Conservation (phyloP, 2,888 invertebrate species). For the Eremobia ochroleuca region DNA sequence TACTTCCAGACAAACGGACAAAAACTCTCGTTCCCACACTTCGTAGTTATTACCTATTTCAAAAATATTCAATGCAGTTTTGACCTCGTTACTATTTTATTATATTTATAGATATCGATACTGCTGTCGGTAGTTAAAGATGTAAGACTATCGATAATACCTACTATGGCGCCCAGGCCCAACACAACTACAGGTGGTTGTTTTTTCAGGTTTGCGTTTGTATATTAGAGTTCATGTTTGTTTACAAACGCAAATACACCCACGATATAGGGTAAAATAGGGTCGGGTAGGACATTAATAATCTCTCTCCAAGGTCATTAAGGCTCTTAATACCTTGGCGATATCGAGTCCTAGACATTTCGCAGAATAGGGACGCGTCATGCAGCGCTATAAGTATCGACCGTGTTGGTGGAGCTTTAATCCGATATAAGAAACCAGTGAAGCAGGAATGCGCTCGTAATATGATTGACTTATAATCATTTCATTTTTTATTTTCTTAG, state of each 20-base stretch:
- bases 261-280: not conserved
- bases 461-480: not conserved
- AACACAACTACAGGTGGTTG: not conserved
- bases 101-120: too few species aligned
- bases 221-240: not conserved
- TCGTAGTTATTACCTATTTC: too few species aligned
- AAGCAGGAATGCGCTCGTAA: not conserved
- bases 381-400: not conserved
- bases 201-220: not conserved
- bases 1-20: too few species aligned
- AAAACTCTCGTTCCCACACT: too few species aligned
- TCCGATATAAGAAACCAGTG: not conserved
- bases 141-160: not conserved
- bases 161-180: conserved; percentile 12
- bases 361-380: not conserved
- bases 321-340: too few species aligned
- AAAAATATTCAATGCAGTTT: too few species aligned
- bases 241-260: not conserved
- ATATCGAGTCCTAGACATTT: not conserved
- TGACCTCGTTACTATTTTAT: too few species aligned
- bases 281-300: not conserved
- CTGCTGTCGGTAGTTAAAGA: too few species aligned
- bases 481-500: not conserved
- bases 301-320: not conserved
- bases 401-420: conserved; percentile 20